These are phyloP conservation scores for Emydoidea blandingii DNA, from an alignment of 2,797 vertebrate species.

Conservation along the genomic window DNA sequence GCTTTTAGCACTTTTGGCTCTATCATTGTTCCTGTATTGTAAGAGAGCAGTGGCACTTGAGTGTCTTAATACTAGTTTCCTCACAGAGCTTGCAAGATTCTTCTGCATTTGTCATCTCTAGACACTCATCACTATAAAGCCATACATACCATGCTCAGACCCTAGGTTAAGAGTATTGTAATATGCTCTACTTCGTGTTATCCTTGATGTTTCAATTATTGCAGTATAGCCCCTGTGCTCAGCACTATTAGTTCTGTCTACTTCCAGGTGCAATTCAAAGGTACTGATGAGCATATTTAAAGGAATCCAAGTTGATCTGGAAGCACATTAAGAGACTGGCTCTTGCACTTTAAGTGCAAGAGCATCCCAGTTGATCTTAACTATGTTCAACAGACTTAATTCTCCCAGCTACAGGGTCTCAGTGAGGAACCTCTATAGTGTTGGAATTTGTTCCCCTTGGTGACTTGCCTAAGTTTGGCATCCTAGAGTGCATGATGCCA, in stretches of 20 bases:
- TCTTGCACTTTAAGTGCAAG: background rate
- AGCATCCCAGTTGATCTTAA: background rate
- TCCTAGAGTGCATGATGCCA: fast-evolving
- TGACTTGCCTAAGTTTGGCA: background rate
- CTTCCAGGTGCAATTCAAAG: background rate
- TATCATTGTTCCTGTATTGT: background rate
- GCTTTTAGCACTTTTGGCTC: background rate
- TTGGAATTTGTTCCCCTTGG: background rate
- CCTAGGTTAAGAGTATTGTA: background rate
- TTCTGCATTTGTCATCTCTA: background rate
- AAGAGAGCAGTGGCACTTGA: background rate
- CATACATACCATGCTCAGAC: background rate
- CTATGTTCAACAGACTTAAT: background rate
- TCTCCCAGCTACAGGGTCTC: background rate
- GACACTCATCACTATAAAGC: background rate
- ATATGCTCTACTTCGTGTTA: background rate
- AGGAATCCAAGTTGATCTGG: background rate
- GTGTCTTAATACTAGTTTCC: background rate
- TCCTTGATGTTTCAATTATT: background rate
- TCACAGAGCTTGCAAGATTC: background rate
- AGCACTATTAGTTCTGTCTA: background rate
- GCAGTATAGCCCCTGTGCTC: background rate
- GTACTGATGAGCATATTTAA: fast-evolving
- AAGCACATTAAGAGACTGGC: background rate
- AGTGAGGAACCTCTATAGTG: background rate